Conservation (phyloP, 2,113 vertebrate species). For the Cichladusa arquata region DNA sequence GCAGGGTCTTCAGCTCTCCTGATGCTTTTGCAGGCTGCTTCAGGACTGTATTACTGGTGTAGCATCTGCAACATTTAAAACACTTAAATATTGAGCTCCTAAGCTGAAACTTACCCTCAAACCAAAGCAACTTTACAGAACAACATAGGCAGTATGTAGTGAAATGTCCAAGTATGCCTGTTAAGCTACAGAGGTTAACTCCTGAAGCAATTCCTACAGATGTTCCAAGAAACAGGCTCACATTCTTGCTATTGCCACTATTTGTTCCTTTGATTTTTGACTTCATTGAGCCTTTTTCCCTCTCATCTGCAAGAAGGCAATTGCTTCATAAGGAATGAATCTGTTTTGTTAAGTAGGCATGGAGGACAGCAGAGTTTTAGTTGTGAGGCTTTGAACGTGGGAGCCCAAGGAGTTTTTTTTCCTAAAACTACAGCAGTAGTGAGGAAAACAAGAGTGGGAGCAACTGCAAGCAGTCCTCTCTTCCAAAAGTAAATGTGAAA, state of each 20-base stretch:
- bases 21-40: not conserved
- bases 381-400: not conserved
- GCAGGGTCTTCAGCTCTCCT: not conserved
- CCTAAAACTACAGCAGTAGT: not conserved
- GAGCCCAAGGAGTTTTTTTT: not conserved
- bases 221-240: not conserved
- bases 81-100: not conserved
- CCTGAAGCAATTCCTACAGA: not conserved
- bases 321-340: not conserved
- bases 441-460: not conserved
- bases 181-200: not conserved
- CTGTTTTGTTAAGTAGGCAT: not conserved
- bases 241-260: not conserved
- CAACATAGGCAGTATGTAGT: not conserved
- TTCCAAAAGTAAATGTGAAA: not conserved
- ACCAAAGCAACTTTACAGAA: not conserved
- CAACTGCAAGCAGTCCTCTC: not conserved
- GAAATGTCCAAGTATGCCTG: not conserved
- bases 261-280: not conserved
- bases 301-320: not conserved
- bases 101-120: not conserved
- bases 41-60: not conserved
- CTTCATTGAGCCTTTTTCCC: not conserved
- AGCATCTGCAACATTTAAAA: not conserved
- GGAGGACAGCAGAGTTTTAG: not conserved